These are phyloP conservation scores for Andricus quercusramuli DNA, from an alignment of 2,888 invertebrate genomes.

Conservation along the genomic window DNA sequence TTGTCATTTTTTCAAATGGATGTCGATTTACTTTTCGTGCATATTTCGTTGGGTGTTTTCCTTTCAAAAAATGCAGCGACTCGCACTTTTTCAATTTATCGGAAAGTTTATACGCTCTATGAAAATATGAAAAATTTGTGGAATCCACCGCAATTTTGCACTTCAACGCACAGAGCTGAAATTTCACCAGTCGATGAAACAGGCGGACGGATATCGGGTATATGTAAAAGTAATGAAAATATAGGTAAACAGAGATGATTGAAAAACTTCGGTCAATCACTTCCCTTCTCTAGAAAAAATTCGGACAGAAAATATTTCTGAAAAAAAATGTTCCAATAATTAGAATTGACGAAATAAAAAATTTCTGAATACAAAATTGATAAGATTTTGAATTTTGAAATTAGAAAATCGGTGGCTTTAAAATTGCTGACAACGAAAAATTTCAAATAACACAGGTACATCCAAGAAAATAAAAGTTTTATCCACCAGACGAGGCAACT, in stretches of 20 bases:
- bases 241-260: not conserved
- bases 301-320: too few species aligned
- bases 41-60: not conserved
- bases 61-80: not conserved
- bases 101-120: not conserved
- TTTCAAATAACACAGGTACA: too few species aligned
- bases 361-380: too few species aligned
- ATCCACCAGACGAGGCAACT: too few species aligned
- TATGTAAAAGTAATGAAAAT: not conserved
- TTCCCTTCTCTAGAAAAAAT: not conserved
- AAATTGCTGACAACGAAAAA: too few species aligned
- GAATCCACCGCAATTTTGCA: not conserved
- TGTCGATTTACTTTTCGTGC: not conserved
- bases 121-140: constrained; percentile 10
- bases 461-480: too few species aligned
- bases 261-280: not conserved
- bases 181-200: constrained; percentile 5
- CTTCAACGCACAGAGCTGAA: not conserved
- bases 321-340: too few species aligned
- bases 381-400: too few species aligned
- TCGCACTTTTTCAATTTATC: not conserved
- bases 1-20: not conserved
- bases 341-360: too few species aligned
- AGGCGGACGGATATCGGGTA: not conserved
- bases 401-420: too few species aligned